phyloP scores from a whole-genome alignment of 2,888 invertebrate genomes.

The Linyphia triangularis region DNA sequence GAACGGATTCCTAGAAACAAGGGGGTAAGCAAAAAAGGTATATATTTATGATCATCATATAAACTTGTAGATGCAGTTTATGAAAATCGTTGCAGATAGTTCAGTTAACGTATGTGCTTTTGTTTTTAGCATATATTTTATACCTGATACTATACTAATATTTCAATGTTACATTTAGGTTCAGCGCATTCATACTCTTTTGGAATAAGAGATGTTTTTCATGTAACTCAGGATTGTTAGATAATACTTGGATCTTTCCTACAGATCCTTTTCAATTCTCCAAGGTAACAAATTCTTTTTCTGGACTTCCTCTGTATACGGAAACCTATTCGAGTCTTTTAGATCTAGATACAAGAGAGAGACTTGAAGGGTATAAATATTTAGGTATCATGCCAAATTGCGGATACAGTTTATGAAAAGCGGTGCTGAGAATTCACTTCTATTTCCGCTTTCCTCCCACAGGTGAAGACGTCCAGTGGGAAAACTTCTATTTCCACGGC shows the following conservation, averaged over 20 bases:
- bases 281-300: slow-evolving; percentile 42
- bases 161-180: too few species aligned
- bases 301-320: slow-evolving; percentile 16
- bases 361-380: slow-evolving; percentile 54
- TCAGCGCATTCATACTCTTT: too few species aligned
- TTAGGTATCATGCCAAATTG: slow-evolving; percentile 62
- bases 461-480: slow-evolving; percentile 32
- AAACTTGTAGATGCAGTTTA: too few species aligned
- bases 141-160: too few species aligned
- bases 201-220: background rate
- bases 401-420: slow-evolving; percentile 63
- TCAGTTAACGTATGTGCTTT: too few species aligned
- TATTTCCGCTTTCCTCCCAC: slow-evolving; percentile 46
- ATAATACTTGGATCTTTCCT: slow-evolving; percentile 9
- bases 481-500: background rate
- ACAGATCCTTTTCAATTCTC: background rate
- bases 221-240: background rate
- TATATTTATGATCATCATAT: too few species aligned
- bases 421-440: slow-evolving; percentile 19
- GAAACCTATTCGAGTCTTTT: slow-evolving; percentile 43
- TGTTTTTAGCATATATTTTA: too few species aligned
- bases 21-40: too few species aligned
- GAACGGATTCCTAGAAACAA: too few species aligned
- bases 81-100: too few species aligned
- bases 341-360: slow-evolving; percentile 37